Evolutionary conservation across 2,113 vertebrate species (phyloP), one percentile per base, ranked within the genome.

Genomic region (Dicerorhinus sumatrensis): DNA sequence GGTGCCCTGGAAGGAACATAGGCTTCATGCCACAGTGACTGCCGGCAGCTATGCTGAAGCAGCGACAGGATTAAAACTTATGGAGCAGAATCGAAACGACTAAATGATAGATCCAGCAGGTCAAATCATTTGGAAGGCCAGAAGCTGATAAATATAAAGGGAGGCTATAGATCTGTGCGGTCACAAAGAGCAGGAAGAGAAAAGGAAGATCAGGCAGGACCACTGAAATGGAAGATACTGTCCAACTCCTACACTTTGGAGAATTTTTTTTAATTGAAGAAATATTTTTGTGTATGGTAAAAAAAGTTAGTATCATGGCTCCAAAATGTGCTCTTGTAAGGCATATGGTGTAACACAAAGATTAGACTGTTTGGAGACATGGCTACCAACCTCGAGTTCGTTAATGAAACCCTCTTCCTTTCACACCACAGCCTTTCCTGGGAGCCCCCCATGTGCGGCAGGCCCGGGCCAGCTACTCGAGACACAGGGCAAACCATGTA

Each of bases 371-470:
- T 2, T 25, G 80, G 46, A 51, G 31, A 31, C 48, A 11, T 1
- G 63, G n/a, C 58, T n/a, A 1, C n/a, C 14, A 7, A 46, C 5
- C 29, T 46, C 3, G 39, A 23, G 18, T 12, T 6, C 11, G 8
- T 3, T 6, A 51, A 13, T 3, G 36, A 23, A 29, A 33, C 8
- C 36, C 0, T 11, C 60, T 21, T 54, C n/a, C 27, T 4, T 23
- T 54, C 4, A 25, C 0, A 12, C 8, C 20, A 0, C 0, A 21
- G 6, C 8, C 2, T 25, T 25, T 13, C 3, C 75, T 4, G 17
- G 17, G 65, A 63, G 9, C 8, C n/a, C 12, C n/a, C 18, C 8
- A 1, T 8, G 11, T 3, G 23, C 2, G 23, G 27, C 2, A 2
- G 58, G 54, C 27, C 70, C n/a, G 2, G 27, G 46, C 17, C 27